Conservation (phyloP, 2,113 vertebrate genomes). For the Promerops cafer region DNA sequence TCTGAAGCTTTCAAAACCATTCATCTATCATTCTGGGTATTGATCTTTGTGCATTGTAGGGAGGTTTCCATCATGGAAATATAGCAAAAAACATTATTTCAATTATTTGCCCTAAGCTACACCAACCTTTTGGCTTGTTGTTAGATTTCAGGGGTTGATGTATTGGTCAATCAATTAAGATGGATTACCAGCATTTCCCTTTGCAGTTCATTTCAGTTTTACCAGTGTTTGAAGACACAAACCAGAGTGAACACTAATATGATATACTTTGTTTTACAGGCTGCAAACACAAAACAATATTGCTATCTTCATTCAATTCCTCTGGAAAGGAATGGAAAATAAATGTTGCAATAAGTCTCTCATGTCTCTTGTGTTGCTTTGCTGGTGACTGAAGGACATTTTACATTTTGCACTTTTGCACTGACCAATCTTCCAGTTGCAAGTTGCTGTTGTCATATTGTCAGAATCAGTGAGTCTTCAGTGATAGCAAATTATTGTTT, state of each 20-base stretch:
- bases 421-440: background rate
- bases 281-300: background rate
- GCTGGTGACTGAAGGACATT: background rate
- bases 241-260: background rate
- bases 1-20: constrained; percentile 6
- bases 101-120: constrained; percentile 18
- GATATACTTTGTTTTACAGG: background rate
- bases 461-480: background rate
- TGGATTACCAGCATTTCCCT: background rate
- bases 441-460: background rate
- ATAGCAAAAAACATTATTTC: background rate
- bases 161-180: constrained; percentile 19
- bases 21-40: background rate
- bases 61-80: background rate
- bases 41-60: background rate
- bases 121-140: background rate
- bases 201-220: background rate
- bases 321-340: background rate
- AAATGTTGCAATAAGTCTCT: background rate
- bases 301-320: background rate
- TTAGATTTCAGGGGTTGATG: constrained; percentile 13
- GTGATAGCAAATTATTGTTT: background rate
- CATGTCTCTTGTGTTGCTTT: background rate
- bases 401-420: background rate
- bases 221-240: background rate